phyloP scores from a whole-genome alignment of 2,888 invertebrate species.

The Amaurobius ferox region DNA sequence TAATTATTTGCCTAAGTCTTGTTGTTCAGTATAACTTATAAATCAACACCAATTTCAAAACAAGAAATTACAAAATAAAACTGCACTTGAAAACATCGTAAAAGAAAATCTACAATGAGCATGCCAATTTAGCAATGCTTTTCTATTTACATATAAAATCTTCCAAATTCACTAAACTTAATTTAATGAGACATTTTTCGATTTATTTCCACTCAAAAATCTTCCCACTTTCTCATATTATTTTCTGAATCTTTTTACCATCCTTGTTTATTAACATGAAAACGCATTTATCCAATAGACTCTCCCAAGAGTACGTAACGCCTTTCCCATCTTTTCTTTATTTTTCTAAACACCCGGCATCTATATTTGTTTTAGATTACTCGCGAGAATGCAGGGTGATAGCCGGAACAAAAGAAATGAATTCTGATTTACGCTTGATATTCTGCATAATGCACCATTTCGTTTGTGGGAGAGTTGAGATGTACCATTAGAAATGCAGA shows the following conservation, averaged over 20 bases:
- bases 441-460: constrained; percentile 60
- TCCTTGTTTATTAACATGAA: constrained; percentile 11
- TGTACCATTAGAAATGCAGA: constrained; percentile 60
- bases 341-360: not conserved
- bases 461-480: constrained; percentile 2
- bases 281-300: not conserved
- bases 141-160: too few species aligned
- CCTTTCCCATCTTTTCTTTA: not conserved
- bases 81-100: too few species aligned
- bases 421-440: constrained; percentile 4
- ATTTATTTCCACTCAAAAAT: not conserved
- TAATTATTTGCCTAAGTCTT: too few species aligned
- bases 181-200: not conserved
- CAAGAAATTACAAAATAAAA: too few species aligned
- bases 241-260: not conserved
- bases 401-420: not conserved
- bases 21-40: too few species aligned
- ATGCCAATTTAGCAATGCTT: too few species aligned
- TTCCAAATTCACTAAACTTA: not conserved
- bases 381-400: not conserved
- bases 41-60: too few species aligned
- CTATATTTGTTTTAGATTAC: constrained; percentile 14
- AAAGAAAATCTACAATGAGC: too few species aligned
- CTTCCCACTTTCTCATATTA: not conserved
- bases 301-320: not conserved